Conservation (phyloP, 2,797 vertebrate species). For the Ispidina lecontei region DNA sequence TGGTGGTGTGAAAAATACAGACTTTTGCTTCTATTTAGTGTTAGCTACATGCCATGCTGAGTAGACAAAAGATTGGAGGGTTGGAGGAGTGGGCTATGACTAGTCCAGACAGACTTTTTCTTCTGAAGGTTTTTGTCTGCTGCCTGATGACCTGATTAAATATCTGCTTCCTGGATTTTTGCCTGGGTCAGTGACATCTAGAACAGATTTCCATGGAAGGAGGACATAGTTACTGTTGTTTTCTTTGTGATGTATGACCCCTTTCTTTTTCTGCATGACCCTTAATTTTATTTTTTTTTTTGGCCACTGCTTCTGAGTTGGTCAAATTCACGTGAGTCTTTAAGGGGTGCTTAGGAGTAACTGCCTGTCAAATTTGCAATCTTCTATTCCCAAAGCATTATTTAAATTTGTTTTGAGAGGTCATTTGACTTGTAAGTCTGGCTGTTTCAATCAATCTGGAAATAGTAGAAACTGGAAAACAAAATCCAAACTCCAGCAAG, state of each 20-base stretch:
- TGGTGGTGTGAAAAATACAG: not conserved
- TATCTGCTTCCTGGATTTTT: not conserved
- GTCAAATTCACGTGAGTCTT: not conserved
- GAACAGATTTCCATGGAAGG: not conserved
- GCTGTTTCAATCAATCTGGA: not conserved
- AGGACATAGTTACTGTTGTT: not conserved
- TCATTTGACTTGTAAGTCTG: not conserved
- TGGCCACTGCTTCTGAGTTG: not conserved
- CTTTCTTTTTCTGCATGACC: not conserved
- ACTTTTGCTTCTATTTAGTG: not conserved
- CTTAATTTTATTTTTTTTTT: not conserved
- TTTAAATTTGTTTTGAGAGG: not conserved
- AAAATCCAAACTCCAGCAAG: not conserved
- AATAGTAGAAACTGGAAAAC: not conserved
- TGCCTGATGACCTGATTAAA: not conserved
- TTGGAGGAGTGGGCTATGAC: not conserved
- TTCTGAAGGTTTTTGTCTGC: not conserved
- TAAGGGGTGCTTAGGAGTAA: not conserved
- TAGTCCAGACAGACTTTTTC: not conserved
- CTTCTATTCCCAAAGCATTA: not conserved
- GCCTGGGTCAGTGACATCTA: not conserved
- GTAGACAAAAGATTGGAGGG: rapidly evolving
- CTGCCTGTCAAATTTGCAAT: not conserved
- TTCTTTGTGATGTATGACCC: not conserved
- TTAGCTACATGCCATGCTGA: no score